Base-by-base conservation (phyloP, 30 jellyfish, hydroid and myxozoan species). In the Euphysa ruthae region DNA sequence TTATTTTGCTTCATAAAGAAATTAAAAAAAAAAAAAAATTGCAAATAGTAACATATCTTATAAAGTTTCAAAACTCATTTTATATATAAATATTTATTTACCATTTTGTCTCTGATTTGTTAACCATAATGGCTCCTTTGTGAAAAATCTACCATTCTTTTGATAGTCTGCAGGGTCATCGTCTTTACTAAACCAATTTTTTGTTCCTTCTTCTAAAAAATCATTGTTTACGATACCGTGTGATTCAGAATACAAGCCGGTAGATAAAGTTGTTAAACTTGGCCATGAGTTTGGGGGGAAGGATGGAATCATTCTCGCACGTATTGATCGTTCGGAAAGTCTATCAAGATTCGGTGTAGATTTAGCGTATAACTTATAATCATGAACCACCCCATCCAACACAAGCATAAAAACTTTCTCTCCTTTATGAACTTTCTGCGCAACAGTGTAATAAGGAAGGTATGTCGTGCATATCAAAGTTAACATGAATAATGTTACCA, bases 71-170 rank as follows among this genome's bases (percentile, higher is more conserved):
- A n/a, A n/a, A n/a, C n/a, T n/a, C n/a, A n/a, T n/a, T n/a, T n/a
- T n/a, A n/a, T n/a, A n/a, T n/a, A 21, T 56, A 18, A 6, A 0
- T 21, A 18, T 26, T 18, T 18, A 61, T 12, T 61, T 26, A 61
- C 75, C 75, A 6, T 66, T 66, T 61, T 61, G 75, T 16, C 33
- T 61, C 33, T 61, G 75, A 33, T 61, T 61, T 21, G 75, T 61
- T 24, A 61, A 38, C 75, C 75, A 61, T 6, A 61, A 24, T 26
- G 75, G 75, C 2, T 61, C 75, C 2, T 61, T 24, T 19, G 13
- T 61, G 71, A 19, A 61, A 61, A 61, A 61, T 22, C 22, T 33
- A 0, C 75, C 75, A 61, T 61, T 26, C 19, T 3, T 26, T 4
- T 33, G 6, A 13, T 19, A 33, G 26, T 19, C 27, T 4, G 19